phyloP scores from a whole-genome alignment of 1,140 invertebrate species.

The Drosophila miranda region DNA sequence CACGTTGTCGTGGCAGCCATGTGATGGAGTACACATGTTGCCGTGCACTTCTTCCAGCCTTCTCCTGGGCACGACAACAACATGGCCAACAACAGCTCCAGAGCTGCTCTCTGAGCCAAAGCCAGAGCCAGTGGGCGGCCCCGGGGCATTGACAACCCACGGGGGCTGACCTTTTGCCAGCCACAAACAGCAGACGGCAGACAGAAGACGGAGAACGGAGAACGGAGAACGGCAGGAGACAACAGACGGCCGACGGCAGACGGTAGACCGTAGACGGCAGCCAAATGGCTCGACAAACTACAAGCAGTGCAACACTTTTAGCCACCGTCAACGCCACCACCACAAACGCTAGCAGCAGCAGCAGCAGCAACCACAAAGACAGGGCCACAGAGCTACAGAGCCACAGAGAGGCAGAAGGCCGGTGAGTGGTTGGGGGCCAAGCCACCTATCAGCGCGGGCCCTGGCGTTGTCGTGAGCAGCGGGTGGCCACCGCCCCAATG shows the following conservation, averaged over 20 bases:
- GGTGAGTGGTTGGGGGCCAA: not conserved
- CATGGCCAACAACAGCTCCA: constrained; percentile 32
- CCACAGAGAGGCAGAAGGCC: not conserved
- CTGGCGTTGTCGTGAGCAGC: constrained; percentile 39
- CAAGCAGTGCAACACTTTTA: constrained; percentile 38
- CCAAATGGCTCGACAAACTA: constrained; percentile 22
- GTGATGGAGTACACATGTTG: constrained; percentile 79
- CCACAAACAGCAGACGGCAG: constrained; percentile 21
- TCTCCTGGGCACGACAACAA: constrained; percentile 46
- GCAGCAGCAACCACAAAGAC: not conserved
- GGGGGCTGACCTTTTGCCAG: constrained; percentile 68
- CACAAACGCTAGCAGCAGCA: too few relatives aligned
- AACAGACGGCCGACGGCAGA: not conserved
- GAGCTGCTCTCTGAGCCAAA: not conserved
- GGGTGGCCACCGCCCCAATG: constrained; percentile 40
- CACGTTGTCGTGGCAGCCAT: constrained; percentile 67
- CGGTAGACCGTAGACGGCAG: not conserved
- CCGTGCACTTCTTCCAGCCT: constrained; percentile 14
- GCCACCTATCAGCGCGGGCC: constrained; percentile 34
- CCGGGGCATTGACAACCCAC: constrained; percentile 8
- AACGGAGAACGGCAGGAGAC: not conserved
- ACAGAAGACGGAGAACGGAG: not conserved
- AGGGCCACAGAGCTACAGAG: not conserved
- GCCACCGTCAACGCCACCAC: not conserved
- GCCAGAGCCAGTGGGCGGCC: constrained; percentile 27